Conservation (phyloP, 2,888 invertebrate species). For the Urechis unicinctus region DNA sequence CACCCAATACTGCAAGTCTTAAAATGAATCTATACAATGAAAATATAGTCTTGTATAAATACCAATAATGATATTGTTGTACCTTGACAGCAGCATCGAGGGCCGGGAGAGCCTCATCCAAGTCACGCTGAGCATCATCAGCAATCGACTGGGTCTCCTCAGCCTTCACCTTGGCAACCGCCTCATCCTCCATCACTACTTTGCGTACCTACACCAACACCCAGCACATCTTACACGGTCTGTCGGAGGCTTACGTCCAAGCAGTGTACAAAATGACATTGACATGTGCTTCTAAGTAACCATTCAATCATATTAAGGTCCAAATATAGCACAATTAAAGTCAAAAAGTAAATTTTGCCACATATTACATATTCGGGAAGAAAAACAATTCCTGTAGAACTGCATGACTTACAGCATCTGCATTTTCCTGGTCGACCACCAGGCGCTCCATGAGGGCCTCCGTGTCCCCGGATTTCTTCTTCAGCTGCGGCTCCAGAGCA, state of each 20-base stretch:
- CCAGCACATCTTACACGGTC: no score
- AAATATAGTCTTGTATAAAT: no score
- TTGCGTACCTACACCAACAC: slow-evolving; percentile 58
- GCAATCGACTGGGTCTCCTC: slow-evolving; percentile 76
- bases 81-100: slow-evolving; percentile 72
- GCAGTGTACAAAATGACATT: no score
- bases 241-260: no score
- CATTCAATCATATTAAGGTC: no score
- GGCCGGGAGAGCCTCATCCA: slow-evolving; percentile 80
- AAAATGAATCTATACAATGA: no score
- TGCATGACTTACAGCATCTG: slow-evolving; percentile 60
- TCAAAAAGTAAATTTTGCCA: no score
- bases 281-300: no score
- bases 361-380: neutral
- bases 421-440: slow-evolving; percentile 72
- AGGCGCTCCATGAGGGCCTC: slow-evolving; percentile 68
- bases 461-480: slow-evolving; percentile 70
- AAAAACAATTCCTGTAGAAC: neutral
- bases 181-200: slow-evolving; percentile 76
- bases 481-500: slow-evolving; percentile 70
- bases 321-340: no score
- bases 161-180: slow-evolving; percentile 77
- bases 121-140: slow-evolving; percentile 75
- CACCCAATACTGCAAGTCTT: no score
- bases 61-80: no score